Conservation (phyloP, 1,140 invertebrate genomes). For the Drosophila novamexicana region DNA sequence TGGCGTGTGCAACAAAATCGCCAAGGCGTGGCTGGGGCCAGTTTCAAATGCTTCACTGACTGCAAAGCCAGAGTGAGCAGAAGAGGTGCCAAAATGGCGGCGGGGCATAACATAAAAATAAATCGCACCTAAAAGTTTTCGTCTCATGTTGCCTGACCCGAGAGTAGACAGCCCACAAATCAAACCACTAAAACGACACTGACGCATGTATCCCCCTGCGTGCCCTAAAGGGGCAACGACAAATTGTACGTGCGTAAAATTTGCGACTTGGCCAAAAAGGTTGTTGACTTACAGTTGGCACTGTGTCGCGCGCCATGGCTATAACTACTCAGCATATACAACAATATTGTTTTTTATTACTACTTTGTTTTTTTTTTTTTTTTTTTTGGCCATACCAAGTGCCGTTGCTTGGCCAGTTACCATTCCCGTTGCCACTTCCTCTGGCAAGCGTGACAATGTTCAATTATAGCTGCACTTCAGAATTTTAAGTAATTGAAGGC, state of each 20-base stretch:
- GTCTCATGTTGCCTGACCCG: constrained; percentile 20
- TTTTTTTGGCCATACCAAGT: constrained; percentile 49
- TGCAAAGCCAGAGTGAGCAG: constrained; percentile 5
- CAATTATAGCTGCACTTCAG: constrained; percentile 76
- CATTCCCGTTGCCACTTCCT: constrained; percentile 60
- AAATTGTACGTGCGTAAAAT: constrained; percentile 78
- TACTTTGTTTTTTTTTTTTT: background rate
- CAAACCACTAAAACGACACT: constrained; percentile 18
- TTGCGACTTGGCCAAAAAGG: constrained; percentile 72
- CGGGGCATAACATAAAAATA: constrained; percentile 19
- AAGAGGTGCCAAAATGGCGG: constrained; percentile 19
- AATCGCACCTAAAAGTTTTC: constrained; percentile 13
- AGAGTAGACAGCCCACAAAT: constrained; percentile 32
- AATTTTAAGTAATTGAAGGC: constrained; percentile 82
- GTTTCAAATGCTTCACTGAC: constrained; percentile 55
- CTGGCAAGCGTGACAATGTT: constrained; percentile 74
- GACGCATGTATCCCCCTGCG: background rate
- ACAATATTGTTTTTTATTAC: constrained; percentile 18
- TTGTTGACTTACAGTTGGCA: constrained; percentile 72
- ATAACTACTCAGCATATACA: constrained; percentile 27
- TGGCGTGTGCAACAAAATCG: constrained; percentile 52
- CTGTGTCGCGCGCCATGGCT: constrained; percentile 25
- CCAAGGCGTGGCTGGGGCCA: constrained; percentile 34
- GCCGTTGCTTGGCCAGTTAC: constrained; percentile 57
- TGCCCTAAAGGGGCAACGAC: constrained; percentile 24